A percentile compares a stretch with the other conserved stretches of the same genome.
Conservation (phyloP, 2,888 invertebrate genomes). For the Scaptomyza reducta region DNA sequence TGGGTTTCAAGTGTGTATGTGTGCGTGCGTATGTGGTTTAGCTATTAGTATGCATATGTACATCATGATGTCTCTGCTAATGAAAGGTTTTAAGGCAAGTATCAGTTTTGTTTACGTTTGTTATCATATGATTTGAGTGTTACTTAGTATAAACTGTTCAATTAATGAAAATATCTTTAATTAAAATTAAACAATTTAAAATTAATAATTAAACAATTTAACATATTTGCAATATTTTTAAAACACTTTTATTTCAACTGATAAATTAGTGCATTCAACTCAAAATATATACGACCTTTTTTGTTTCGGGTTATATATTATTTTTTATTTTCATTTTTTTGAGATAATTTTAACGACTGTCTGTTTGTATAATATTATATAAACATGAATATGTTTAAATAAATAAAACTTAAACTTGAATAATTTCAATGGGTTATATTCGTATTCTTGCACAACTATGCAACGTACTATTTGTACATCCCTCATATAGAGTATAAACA, state of each 20-base stretch:
- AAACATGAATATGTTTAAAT: no score
- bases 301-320: no score
- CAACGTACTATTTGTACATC: background rate
- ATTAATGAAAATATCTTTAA: background rate
- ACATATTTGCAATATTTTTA: background rate
- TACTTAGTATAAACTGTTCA: background rate
- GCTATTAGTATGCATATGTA: background rate
- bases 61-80: background rate
- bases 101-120: background rate
- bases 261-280: conserved; percentile 39
- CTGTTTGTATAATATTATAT: no score
- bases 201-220: background rate
- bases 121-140: no score
- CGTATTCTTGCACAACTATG: background rate
- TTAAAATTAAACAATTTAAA: no score
- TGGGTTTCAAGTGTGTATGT: conserved; percentile 30
- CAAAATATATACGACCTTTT: conserved; percentile 10
- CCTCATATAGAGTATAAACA: conserved; percentile 19
- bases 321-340: background rate
- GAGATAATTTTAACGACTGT: background rate
- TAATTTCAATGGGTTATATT: no score
- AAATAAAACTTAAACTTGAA: background rate
- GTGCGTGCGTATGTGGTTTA: conserved; percentile 14
- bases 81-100: background rate
- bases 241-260: background rate